Percentiles rank a stretch among this genome's conserved stretches.
Conservation (phyloP, 2,113 vertebrate species). For the Lates calcarifer region DNA sequence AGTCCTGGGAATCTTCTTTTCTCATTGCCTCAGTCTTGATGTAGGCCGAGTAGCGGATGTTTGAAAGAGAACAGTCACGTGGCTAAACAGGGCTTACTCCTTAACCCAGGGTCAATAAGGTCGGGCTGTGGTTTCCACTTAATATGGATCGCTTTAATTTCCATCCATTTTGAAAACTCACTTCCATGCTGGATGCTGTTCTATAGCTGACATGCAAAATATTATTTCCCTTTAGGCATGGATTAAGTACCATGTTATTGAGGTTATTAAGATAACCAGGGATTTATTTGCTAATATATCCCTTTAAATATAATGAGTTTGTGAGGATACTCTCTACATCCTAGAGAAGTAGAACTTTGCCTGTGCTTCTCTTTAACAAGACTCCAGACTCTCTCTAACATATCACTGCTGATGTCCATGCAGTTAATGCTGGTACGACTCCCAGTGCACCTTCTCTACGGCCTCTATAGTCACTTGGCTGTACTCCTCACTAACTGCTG, state of each 20-base stretch:
- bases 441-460: constrained; percentile 35
- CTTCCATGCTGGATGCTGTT: background rate
- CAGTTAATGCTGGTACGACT: constrained; percentile 42
- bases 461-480: constrained; percentile 29
- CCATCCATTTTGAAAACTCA: background rate
- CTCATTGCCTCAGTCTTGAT: constrained; percentile 40
- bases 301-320: constrained; percentile 7
- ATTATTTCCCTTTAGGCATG: constrained; percentile 4
- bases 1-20: constrained; percentile 35
- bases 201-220: constrained; percentile 7
- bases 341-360: constrained; percentile 1
- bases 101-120: background rate
- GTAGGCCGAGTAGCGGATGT: constrained; percentile 42
- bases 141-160: constrained; percentile 23
- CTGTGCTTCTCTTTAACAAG: constrained; percentile 24
- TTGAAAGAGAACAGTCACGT: constrained; percentile 38
- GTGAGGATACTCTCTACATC: background rate
- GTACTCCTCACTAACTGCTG: constrained; percentile 67
- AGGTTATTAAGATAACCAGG: constrained; percentile 14
- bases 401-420: constrained; percentile 32
- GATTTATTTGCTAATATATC: constrained; percentile 2
- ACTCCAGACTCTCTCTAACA: constrained; percentile 12
- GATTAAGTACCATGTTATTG: constrained; percentile 26
- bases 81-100: constrained; percentile 13
- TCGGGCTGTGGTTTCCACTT: background rate